Base-by-base conservation (phyloP, 23 tunicate species). In the Ascidia mentula region DNA sequence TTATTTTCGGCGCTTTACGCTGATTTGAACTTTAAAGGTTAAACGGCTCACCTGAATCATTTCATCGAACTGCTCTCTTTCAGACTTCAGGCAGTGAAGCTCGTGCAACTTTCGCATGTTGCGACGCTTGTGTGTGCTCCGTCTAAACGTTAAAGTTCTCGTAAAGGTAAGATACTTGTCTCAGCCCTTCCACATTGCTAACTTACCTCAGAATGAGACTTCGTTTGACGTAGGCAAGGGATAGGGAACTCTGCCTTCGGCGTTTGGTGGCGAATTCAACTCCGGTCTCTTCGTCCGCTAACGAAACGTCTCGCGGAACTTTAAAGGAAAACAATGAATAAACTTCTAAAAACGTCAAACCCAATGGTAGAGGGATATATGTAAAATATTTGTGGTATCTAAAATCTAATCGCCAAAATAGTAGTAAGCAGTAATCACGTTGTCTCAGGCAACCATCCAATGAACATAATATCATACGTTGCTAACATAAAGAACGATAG, bases 31-130 rank as follows among this genome's bases (percentile, higher is more conserved):
- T n/a, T n/a, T n/a, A n/a, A n/a, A n/a, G n/a, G n/a, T n/a, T n/a
- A n/a, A n/a, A n/a, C n/a, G n/a, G n/a, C 24, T 39, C 71, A 82
- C 98, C 75, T 88, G 72, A 17, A 93, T 88, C 84, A 80, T 88
- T 34, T 83, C 87, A 60, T 93, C 89, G 4, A 93, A 37, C 46
- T 85, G 84, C 59, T 93, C 86, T 34, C 94, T 60, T 40, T 93
- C 98, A 0, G 93, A 61, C 65, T 89, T 93, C 24, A 31, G 79
- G 45, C 84, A 79, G 34, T 93, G 82, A 17, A 85, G 38, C 46
- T 75, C 65, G 26, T 93, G 98, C 38, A 93, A 76, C 69, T 80
- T 40, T 18, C 89, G 34, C 32, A 88, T 60, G 70, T 78, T 87
- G 3, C 69, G 77, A 32, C 81, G 80, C 26, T 83, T 79, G 78